Conservation (phyloP, 1,140 invertebrate genomes). For the Matsumurasca onukii region DNA sequence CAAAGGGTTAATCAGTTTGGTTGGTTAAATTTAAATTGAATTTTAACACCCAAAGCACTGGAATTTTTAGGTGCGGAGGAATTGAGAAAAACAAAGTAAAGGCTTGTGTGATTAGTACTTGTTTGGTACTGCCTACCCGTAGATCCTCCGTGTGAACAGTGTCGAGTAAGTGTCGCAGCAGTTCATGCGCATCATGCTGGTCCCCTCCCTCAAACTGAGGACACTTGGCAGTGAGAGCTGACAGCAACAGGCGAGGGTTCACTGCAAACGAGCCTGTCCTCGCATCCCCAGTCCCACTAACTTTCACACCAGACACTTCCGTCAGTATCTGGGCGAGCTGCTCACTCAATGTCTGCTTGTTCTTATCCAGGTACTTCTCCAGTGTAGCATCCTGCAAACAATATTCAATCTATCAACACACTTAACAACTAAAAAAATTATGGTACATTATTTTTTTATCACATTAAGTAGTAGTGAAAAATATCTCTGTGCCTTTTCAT, state of each 20-base stretch:
- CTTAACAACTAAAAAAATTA: no score
- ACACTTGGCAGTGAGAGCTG: conserved; percentile 71
- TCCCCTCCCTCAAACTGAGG: conserved; percentile 89
- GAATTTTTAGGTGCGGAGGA: no score
- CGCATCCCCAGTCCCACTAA: neutral
- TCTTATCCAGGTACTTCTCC: conserved; percentile 58
- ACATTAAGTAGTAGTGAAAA: no score
- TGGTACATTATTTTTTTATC: no score
- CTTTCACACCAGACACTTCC: conserved; percentile 43
- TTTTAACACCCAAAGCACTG: no score
- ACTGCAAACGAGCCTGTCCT: conserved; percentile 53
- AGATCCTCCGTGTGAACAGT: conserved; percentile 69
- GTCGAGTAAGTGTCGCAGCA: conserved; percentile 87
- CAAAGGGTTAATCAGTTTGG: no score
- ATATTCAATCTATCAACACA: neutral
- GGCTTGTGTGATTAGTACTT: no score
- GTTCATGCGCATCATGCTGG: conserved; percentile 96
- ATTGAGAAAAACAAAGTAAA: no score
- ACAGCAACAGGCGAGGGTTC: conserved; percentile 71
- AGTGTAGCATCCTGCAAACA: conserved; percentile 56
- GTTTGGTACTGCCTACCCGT: conserved; percentile 41
- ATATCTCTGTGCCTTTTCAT: no score
- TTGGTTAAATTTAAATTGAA: no score
- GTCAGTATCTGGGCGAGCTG: conserved; percentile 61
- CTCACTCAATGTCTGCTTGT: conserved; percentile 69